Conservation (phyloP, 2,113 vertebrate species). For the Orcinus orca region DNA sequence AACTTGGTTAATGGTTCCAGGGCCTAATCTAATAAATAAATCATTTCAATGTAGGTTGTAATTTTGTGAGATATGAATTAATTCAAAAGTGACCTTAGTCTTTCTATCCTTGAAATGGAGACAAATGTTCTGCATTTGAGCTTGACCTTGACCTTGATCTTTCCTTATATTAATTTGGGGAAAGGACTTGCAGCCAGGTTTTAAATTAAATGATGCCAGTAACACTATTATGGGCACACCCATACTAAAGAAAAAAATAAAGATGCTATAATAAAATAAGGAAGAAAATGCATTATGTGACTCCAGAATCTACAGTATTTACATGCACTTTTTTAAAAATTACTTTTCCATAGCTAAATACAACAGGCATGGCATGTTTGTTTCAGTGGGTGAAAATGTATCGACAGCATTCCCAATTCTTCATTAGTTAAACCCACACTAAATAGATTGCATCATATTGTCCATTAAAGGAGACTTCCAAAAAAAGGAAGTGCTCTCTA, state of each 20-base stretch:
- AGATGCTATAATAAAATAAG: not conserved
- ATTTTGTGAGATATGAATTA: constrained; percentile 12
- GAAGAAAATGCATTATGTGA: not conserved
- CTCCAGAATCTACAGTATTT: not conserved
- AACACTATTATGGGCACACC: no score
- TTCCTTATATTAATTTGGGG: not conserved
- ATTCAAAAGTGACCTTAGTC: not conserved
- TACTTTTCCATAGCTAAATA: not conserved
- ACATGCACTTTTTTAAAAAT: not conserved
- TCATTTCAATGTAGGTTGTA: constrained; percentile 54
- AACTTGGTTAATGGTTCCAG: constrained; percentile 62
- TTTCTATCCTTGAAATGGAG: constrained; percentile 41
- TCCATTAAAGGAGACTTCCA: not conserved
- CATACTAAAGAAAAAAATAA: not conserved
- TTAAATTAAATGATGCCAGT: not conserved
- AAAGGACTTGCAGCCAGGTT: not conserved
- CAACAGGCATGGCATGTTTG: not conserved
- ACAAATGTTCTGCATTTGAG: not conserved
- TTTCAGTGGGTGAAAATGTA: not conserved
- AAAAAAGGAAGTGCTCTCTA: not conserved
- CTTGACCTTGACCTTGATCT: constrained; percentile 24
- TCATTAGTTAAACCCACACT: not conserved
- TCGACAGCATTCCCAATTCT: not conserved
- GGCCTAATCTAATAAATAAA: constrained; percentile 35
- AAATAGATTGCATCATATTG: not conserved